Evolutionary conservation across 2,113 vertebrate species (phyloP), one percentile per base, ranked within the genome.

Genomic region (Columbina picui): DNA sequence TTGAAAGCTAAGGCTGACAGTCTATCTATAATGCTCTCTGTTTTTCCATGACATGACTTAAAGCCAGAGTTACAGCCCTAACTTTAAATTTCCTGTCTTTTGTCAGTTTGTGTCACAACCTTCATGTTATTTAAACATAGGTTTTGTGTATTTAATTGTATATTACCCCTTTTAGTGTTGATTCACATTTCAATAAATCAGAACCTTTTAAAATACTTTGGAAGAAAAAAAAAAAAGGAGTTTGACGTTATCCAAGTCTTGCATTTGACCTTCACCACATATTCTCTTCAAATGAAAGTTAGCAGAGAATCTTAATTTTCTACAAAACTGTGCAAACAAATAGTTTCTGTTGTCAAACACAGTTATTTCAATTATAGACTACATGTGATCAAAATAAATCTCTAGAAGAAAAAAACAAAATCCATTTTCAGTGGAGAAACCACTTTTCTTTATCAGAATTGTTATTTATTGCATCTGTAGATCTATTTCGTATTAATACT

Each of bases 51-150:
- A 90, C 68, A 56, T 90, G 90, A 93, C 59, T 96, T 94, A 81
- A 92, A 93, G 70, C 56, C 38, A 64, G 75, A 90, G 67, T 94
- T 96, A 68, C 32, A 67, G 60, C 19, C 56, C 88, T 93, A 86
- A 90, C 38, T 88, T 93, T 86, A 79, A 95, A 92, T 96, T 95
- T 95, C 90, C 90, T 91, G 71, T 36, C 76, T 95, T 81, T 68
- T 92, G 82, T 89, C 76, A 78, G 47, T 74, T 84, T 68, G 16
- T 81, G 64, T 84, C 68, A 84, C 39, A 95, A 59, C 16, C 30
- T 71, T 43, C 21, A 78, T 38, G 15, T 41, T 90, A 49, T 68
- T 90, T 90, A 93, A 89, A 84, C 4, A 67, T 5, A 10, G 26
- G 4, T 7, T 75, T 89, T 94, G 39, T 70, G 59, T 36, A 49